Evolutionary conservation across 2,888 invertebrate genomes (phyloP).

Genomic region (Gymnoscelis rufifasciata): DNA sequence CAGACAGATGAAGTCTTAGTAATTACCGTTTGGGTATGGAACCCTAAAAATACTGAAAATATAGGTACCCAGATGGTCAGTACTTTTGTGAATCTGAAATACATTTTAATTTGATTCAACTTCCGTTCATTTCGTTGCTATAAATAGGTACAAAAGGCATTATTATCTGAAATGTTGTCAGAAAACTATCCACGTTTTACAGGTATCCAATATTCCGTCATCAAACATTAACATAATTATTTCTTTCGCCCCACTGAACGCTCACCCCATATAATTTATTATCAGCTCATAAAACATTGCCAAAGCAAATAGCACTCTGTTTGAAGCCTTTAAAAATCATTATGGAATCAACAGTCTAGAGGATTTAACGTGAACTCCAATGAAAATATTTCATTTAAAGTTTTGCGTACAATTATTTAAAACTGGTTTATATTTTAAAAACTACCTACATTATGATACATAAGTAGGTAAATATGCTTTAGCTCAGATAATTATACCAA

Average conservation of each 20-base stretch:
- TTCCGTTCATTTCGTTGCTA: too few relatives aligned
- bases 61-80: too few relatives aligned
- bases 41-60: too few relatives aligned
- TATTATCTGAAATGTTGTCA: neutral
- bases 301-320: conserved; percentile 16
- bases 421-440: conserved; percentile 5
- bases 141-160: too few relatives aligned
- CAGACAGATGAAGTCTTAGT: too few relatives aligned
- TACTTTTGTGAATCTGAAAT: too few relatives aligned
- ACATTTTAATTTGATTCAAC: too few relatives aligned
- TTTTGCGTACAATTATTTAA: conserved; percentile 19
- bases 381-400: conserved; percentile 27
- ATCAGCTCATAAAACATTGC: conserved; percentile 19
- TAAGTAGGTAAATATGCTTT: too few relatives aligned
- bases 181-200: conserved; percentile 5
- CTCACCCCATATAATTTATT: conserved; percentile 24
- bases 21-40: too few relatives aligned
- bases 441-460: neutral
- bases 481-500: too few relatives aligned
- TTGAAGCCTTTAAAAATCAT: conserved; percentile 1
- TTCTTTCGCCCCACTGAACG: conserved; percentile 32
- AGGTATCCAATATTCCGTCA: conserved; percentile 25
- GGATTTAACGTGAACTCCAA: conserved; percentile 26
- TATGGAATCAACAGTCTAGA: conserved; percentile 24
- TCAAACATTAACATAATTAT: conserved; percentile 34